Base-by-base conservation (phyloP, 1,140 invertebrate species). In the Phymorhynchus buccinoides region DNA sequence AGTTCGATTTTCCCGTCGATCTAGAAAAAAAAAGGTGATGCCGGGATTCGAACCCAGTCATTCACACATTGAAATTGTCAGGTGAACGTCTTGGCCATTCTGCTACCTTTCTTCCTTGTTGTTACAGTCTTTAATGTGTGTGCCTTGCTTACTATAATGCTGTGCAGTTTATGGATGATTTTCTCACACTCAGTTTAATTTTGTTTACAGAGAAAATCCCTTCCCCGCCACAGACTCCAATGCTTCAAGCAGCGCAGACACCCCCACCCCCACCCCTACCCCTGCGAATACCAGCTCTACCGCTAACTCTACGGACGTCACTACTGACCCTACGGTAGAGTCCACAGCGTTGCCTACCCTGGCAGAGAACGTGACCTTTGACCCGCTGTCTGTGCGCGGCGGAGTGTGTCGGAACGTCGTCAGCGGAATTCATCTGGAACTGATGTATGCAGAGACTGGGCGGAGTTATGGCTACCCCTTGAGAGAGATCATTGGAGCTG, bases 371-470 rank as follows among this genome's bases (percentile, higher is more conserved):
- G 52, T n/a, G 22, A 75, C 68, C 3, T 79, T 79, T 79, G 77
- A 79, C 42, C 73, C 73, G 16, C 27, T 81, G 52, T 83, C 81
- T 3, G n/a, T 44, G 39, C 81, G 81, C 14, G 14, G 62, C 1
- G 87, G 86, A 3, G 68, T 88, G 14, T 89, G 88, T 56, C 80
- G 56, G 27, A 80, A 88, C 56, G 80, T 88, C 18, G 84, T 85
- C 44, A 85, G 56, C 37, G 85, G 83, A 16, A 87, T 88, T n/a
- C 78, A 88, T 32, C 80, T 89, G 35, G 77, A 88, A 22, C 79
- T 89, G 27, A 52, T 89, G 73, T 89, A 89, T 73, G 88, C 78
- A 16, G 85, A 86, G 35, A 87, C 85, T 16, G 88, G 88, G 3
- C 84, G 81, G 7, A 81, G 56, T 14, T 80, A 88, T 80, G 44